Evolutionary conservation across 1,140 invertebrate species (phyloP), one percentile per base, ranked within the genome.

Genomic region (Microplitis mediator): DNA sequence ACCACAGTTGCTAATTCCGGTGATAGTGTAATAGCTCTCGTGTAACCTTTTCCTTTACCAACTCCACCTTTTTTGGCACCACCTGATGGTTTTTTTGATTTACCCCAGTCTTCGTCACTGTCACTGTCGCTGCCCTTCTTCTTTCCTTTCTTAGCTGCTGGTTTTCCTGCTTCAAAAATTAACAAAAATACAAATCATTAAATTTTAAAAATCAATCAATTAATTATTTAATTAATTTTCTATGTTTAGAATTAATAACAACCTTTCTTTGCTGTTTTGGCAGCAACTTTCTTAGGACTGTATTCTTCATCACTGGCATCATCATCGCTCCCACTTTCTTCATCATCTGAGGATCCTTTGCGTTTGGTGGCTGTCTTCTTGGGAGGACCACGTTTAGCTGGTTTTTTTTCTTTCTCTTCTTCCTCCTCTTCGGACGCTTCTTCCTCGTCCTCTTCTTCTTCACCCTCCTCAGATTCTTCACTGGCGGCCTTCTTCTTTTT

Each of bases 1-100:
- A 98, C 93, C 0, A 98, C 88, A 5, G 92, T 91, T 0, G 95
- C 92, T 34, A 98, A 85, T 70, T 95, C 94, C 3, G 95, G 93
- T 0, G 95, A 96, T n/a, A 98, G 87, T 63, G 91, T 93, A 79
- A 94, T 92, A 4, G 92, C 90, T 72, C 93, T 91, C 1, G 94
- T 95, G 85, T 96, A 97, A 4, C 93, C 91, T 77, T 91, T 91
- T 3, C 89, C 88, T 76, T 91, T 85, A 60, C 88, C 89, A 45
- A 75, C 79, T 8, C 79, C 84, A 74, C 90, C 89, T 72, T 88
- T 89, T 36, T 82, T 82, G 79, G 85, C 83, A 45, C 67, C 85
- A 78, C 75, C 81, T 69, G 75, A 89, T 85, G 32, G 79, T 78
- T 77, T 89, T 90, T 78, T 90, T 91, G 13, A 86, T 87, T 93